These are phyloP conservation scores for Microcebus ravelobensis DNA, from an alignment of 2,113 vertebrate genomes.

Conservation along the genomic window DNA sequence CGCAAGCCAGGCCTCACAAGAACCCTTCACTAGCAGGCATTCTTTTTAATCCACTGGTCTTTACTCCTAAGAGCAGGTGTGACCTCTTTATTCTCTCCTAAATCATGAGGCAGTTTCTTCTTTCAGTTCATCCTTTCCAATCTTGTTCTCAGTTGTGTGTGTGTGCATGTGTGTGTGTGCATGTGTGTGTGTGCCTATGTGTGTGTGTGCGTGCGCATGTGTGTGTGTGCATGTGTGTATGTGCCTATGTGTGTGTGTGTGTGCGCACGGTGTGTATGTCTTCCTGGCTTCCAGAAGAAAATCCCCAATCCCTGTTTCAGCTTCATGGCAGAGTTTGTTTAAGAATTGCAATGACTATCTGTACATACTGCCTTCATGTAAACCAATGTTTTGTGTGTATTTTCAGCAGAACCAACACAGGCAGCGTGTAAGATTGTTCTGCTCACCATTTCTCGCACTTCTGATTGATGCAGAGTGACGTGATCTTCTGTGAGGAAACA, in stretches of 20 bases:
- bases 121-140: neutral
- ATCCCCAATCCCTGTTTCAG: neutral
- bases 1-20: neutral
- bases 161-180: neutral
- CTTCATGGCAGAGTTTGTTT: neutral
- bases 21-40: accelerated
- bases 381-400: neutral
- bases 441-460: neutral
- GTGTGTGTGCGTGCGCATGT: no score
- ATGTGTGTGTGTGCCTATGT: no score
- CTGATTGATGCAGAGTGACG: neutral
- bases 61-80: neutral
- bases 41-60: neutral
- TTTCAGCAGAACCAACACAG: neutral
- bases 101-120: neutral
- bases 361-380: neutral
- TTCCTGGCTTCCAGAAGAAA: neutral
- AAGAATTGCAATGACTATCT: neutral
- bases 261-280: no score
- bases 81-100: neutral
- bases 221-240: no score
- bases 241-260: no score
- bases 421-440: neutral
- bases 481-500: neutral
- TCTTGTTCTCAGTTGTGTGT: neutral